These are phyloP conservation scores for Panulirus ornatus DNA, from an alignment of 1,140 invertebrate species.

Conservation along the genomic window DNA sequence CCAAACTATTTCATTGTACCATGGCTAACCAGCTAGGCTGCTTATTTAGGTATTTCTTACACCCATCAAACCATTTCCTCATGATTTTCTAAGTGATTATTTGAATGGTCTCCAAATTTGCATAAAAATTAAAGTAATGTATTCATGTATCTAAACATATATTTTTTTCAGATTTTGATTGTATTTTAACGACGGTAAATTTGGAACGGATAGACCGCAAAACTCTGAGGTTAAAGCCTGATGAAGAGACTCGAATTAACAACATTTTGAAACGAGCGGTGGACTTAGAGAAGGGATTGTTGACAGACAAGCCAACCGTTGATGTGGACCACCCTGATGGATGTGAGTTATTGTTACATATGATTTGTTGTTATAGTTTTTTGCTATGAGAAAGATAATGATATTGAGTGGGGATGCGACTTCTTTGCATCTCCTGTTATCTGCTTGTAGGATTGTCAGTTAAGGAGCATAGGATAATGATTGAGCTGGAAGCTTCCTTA, in stretches of 20 bases:
- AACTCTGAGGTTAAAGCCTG: conserved; percentile 85
- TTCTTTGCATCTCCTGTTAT: no score
- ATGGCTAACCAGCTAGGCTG: no score
- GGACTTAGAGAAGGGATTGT: conserved; percentile 87
- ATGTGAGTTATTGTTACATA: conserved; percentile 84
- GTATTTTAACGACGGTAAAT: conserved; percentile 91
- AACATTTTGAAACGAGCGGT: conserved; percentile 91
- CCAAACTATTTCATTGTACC: no score
- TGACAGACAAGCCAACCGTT: conserved; percentile 81
- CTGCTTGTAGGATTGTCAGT: no score
- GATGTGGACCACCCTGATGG: conserved; percentile 93
- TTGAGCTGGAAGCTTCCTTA: no score
- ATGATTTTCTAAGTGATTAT: no score
- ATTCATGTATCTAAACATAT: conserved; percentile 52
- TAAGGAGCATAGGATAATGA: no score
- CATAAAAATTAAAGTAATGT: background rate
- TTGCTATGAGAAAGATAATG: no score
- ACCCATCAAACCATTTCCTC: no score
- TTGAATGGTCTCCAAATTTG: background rate
- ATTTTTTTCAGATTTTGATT: conserved; percentile 88
- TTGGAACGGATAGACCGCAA: conserved; percentile 86
- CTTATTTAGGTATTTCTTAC: no score
- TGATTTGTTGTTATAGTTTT: no score
- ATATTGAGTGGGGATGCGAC: no score
- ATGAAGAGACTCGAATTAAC: conserved; percentile 87